phyloP scores from a whole-genome alignment of 1,140 invertebrate genomes.

The Hylyphantes graminicola region DNA sequence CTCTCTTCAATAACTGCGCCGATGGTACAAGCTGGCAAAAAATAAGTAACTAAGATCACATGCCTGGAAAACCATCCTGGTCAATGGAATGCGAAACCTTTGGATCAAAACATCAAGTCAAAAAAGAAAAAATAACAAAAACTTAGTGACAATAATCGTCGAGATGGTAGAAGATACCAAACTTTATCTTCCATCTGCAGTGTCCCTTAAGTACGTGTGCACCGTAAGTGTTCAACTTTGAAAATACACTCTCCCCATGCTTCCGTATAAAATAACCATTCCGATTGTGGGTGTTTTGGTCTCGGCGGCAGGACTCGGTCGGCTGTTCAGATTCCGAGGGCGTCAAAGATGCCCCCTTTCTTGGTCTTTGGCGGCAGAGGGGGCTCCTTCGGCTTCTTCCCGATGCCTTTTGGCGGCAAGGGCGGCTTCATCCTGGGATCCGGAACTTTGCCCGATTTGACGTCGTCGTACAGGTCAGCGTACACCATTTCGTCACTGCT shows the following conservation, averaged over 20 bases:
- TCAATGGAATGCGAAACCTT: constrained; percentile 47
- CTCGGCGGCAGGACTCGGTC: not conserved
- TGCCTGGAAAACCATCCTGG: constrained; percentile 40
- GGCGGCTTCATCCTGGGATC: constrained; percentile 63
- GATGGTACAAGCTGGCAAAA: no score
- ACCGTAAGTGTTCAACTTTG: constrained; percentile 21
- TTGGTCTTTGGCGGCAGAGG: constrained; percentile 63
- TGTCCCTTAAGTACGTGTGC: not conserved
- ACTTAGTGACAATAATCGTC: constrained; percentile 7
- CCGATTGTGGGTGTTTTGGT: not conserved
- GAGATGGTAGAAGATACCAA: constrained; percentile 17
- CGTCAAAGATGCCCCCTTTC: constrained; percentile 54
- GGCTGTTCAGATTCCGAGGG: constrained; percentile 51
- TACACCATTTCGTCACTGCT: constrained; percentile 63
- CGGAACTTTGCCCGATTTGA: constrained; percentile 63
- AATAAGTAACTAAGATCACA: no score
- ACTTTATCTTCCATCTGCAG: constrained; percentile 22
- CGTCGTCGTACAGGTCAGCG: constrained; percentile 64
- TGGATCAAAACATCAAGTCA: constrained; percentile 24
- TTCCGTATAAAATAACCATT: not conserved
- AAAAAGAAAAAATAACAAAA: constrained; percentile 10
- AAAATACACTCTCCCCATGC: not conserved
- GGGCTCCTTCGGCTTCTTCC: constrained; percentile 60
- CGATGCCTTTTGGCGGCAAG: constrained; percentile 62
- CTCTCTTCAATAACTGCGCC: no score